Base-by-base conservation (phyloP, 2,797 vertebrate species). In the Hirundo rustica region DNA sequence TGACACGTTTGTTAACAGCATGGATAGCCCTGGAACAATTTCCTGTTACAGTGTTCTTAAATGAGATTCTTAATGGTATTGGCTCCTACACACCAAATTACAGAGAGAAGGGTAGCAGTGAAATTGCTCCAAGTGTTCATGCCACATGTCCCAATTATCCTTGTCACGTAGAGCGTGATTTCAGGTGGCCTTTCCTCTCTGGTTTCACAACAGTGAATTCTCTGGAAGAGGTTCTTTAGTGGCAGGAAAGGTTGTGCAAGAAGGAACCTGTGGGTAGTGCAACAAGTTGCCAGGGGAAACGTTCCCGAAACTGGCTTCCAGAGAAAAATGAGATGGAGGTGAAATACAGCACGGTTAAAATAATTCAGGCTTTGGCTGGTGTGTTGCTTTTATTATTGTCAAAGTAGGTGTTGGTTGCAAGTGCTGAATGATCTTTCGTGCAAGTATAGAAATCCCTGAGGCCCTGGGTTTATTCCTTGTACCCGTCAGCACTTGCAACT, bases 111-210 rank as follows among this genome's bases (percentile, higher is more conserved):
- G 26, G n/a, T 9, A n/a, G 23, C 53, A 48, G 53, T 44, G 73
- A 83, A 83, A 68, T 36, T 9, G 25, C n/a, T 36, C 21, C 1
- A 38, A 65, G 38, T 22, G 38, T 27, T 61, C 7, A 0, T 25
- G 57, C 26, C 65, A 19, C 7, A 0, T 12, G 32, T 91, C 42
- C 42, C 36, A 4, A 0, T 55, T 48, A 18, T 8, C 21, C 23
- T 34, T 32, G 40, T 3, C 1, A 22, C 4, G 8, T 8, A 32
- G 53, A 11, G 13, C 45, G 2, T 14, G 27, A 64, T 32, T 57
- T 57, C 3, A 55, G 29, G 38, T n/a, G 72, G 42, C 42, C 29
- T 71, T 70, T 92, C 5, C 5, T 9, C 15, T 55, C 44, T n/a
- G 38, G 10, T 72, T 85, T 68, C 13, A 1, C 27, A 57, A 60